These are phyloP conservation scores for Leptobrachium ailaonicum DNA, from an alignment of 2,113 vertebrate genomes.

Conservation along the genomic window DNA sequence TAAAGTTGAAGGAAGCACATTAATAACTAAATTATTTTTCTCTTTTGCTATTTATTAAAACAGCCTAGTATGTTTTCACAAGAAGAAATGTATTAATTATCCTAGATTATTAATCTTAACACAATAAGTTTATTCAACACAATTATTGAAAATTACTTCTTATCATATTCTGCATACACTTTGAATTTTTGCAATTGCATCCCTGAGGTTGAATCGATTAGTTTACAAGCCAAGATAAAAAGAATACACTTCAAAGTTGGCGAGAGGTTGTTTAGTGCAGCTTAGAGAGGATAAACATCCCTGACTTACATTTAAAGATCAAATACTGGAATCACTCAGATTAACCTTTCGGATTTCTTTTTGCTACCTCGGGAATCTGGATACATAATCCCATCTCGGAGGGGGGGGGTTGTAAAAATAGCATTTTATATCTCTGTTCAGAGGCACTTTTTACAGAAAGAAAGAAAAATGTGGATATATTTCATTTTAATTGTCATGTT, in stretches of 20 bases:
- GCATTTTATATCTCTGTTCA: neutral
- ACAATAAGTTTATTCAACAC: neutral
- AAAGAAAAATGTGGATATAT: neutral
- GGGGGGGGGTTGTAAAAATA: neutral
- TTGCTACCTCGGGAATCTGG: neutral
- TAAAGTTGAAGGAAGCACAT: no score
- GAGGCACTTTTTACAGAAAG: neutral
- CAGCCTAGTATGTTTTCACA: no score
- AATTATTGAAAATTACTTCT: neutral
- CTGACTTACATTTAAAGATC: conserved; percentile 35
- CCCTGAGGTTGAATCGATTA: conserved; percentile 2
- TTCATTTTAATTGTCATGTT: neutral
- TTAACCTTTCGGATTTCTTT: conserved; percentile 10
- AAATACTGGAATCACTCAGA: conserved; percentile 30
- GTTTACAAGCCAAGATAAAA: conserved; percentile 37
- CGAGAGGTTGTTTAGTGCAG: conserved; percentile 3
- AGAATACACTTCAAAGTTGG: conserved; percentile 30
- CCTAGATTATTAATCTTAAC: no score
- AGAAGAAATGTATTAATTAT: no score
- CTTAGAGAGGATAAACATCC: conserved; percentile 24
- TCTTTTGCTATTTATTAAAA: no score
- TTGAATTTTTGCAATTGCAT: neutral
- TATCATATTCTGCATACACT: neutral
- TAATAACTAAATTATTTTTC: no score
- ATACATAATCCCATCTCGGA: neutral